phyloP scores from a whole-genome alignment of 2,888 invertebrate genomes.

The Odontomyia ornata region DNA sequence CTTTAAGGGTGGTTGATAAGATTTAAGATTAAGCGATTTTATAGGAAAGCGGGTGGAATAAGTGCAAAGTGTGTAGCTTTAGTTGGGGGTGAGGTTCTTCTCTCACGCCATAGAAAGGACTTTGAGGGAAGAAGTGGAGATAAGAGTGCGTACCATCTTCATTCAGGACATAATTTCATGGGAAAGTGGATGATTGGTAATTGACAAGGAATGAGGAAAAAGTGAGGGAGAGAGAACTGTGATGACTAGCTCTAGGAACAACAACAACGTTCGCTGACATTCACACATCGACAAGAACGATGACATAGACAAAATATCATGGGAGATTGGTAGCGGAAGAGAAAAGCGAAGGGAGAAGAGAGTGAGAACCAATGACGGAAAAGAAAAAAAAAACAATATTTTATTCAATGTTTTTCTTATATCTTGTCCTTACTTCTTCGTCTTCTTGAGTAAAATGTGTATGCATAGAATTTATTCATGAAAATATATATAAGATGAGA shows the following conservation, averaged over 20 bases:
- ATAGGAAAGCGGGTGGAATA: constrained; percentile 2
- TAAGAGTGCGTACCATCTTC: constrained; percentile 35
- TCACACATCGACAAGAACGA: not conserved
- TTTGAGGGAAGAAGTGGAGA: not conserved
- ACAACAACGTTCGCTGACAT: not conserved
- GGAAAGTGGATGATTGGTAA: constrained; percentile 50
- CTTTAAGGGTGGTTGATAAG: constrained; percentile 35
- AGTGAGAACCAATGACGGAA: not conserved
- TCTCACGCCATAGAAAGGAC: not conserved
- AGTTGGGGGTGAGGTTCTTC: too few relatives aligned
- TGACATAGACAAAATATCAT: not conserved
- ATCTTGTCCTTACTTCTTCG: constrained; percentile 14
- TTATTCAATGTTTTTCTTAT: constrained; percentile 17
- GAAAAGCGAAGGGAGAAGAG: too few relatives aligned
- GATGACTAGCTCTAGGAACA: not conserved
- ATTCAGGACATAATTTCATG: constrained; percentile 50
- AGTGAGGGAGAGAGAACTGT: constrained; percentile 13
- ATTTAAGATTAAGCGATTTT: constrained; percentile 42
- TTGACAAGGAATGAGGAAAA: constrained; percentile 37
- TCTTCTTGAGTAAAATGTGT: not conserved
- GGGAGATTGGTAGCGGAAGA: too few relatives aligned
- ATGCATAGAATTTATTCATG: constrained; percentile 32
- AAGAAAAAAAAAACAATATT: not conserved
- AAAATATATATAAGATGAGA: constrained; percentile 10
- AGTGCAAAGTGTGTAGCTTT: too few relatives aligned